Evolutionary conservation across 2,888 invertebrate genomes (phyloP), one percentile per base, ranked within the genome.

Genomic region (Lymantria monacha): DNA sequence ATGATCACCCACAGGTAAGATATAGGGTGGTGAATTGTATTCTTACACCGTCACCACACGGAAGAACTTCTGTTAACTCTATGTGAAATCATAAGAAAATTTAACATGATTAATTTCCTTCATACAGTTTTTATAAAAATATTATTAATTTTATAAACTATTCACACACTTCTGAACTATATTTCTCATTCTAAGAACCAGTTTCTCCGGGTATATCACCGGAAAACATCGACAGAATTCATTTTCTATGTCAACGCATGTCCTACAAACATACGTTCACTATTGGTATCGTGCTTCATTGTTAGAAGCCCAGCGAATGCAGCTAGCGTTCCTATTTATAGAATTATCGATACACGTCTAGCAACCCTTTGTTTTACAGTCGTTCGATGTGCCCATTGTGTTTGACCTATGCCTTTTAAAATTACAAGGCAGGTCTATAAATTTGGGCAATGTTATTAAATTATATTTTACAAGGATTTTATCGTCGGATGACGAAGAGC

Each of bases 231-330:
- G 30, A 46, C 22, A 38, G 52, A 11, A 42, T 45, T 63, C 50
- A 54, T 46, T 64, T 56, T 55, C 44, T 59, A 37, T 65, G 62
- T 62, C 66, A 68, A 48, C 48, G 50, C 42, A 53, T 59, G 62
- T 48, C 59, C 66, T 53, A 69, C 51, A 57, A 60, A 66, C 59
- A 54, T 51, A 49, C 46, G 42, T 48, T 51, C 31, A 44, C 49
- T 68, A 66, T 64, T 60, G 45, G 55, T 60, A 56, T 55, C 63
- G 47, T 52, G 42, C 42, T 48, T 59, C 62, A 67, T 72, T 74
- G 76, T 75, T 65, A 51, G 80, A 79, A 81, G 74, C 79, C 80
- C 66, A 55, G 55, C 65, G 70, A 79, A 69, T 74, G 76, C 76
- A 69, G 59, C 60, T 55, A 30, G 46, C 49, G 53, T 53, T 52